phyloP scores from a whole-genome alignment of 1,140 invertebrate genomes.

The Phortica variegata region DNA sequence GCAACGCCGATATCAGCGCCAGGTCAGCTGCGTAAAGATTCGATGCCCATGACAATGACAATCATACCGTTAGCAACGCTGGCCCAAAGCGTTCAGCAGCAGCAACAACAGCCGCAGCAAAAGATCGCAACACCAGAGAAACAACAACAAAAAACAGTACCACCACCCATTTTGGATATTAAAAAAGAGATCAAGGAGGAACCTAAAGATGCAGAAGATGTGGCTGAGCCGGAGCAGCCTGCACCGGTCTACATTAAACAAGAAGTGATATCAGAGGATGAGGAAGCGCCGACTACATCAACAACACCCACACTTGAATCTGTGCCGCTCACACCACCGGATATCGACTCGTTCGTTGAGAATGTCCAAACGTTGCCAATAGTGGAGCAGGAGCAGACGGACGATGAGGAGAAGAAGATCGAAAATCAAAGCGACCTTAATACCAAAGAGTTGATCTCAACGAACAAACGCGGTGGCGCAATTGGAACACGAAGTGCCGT shows the following conservation, averaged over 20 bases:
- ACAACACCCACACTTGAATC: neutral
- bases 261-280: slow-evolving; percentile 11
- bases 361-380: slow-evolving; percentile 10
- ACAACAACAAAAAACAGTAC: slow-evolving; percentile 19
- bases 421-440: slow-evolving; percentile 22
- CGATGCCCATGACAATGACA: slow-evolving; percentile 46
- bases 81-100: slow-evolving; percentile 36
- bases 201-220: slow-evolving; percentile 21
- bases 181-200: slow-evolving; percentile 45
- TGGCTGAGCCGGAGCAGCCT: slow-evolving; percentile 3
- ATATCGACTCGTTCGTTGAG: too few relatives aligned
- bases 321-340: too few relatives aligned
- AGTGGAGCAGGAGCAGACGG: neutral
- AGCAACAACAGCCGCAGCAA: slow-evolving; percentile 8
- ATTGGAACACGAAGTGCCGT: slow-evolving; percentile 22
- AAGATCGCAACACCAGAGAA: slow-evolving; percentile 1
- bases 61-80: slow-evolving; percentile 48
- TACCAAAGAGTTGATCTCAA: slow-evolving; percentile 23
- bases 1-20: slow-evolving; percentile 43
- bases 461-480: too few relatives aligned
- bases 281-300: neutral
- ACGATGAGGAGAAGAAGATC: neutral
- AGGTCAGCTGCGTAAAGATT: slow-evolving; percentile 13
- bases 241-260: slow-evolving; percentile 5
- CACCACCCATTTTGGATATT: slow-evolving; percentile 42